Evolutionary conservation across 2,888 invertebrate species (phyloP).

Genomic region (Cephus nigrinus): DNA sequence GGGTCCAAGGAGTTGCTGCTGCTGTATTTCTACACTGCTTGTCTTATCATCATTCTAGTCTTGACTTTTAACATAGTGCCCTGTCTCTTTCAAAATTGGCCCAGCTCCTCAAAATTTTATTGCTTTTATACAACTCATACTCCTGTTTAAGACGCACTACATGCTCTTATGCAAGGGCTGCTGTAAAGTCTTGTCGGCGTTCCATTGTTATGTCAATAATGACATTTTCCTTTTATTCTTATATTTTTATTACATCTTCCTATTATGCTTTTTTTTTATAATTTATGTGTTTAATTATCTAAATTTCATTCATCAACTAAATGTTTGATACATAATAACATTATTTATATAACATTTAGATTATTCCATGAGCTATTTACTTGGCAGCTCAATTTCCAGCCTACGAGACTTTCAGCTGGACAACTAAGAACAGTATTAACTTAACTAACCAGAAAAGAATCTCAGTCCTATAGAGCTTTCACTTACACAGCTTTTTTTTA

Average conservation of each 20-base stretch:
- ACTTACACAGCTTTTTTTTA: not conserved
- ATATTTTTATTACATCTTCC: not conserved
- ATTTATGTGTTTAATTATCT: not conserved
- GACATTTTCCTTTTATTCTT: no score
- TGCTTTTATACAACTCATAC: conserved; percentile 13
- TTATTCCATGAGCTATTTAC: not conserved
- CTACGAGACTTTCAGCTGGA: not conserved
- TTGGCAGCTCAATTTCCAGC: not conserved
- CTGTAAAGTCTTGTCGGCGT: not conserved
- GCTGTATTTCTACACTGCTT: conserved; percentile 56
- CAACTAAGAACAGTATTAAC: not conserved
- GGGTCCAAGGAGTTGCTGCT: conserved; percentile 45
- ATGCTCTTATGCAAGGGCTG: not conserved
- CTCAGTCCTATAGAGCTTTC: not conserved
- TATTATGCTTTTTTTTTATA: not conserved
- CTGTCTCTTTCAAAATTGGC: conserved; percentile 24
- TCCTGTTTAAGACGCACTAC: not conserved
- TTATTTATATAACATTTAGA: not conserved
- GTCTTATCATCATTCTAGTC: conserved; percentile 45
- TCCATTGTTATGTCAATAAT: not conserved
- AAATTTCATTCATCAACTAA: not conserved
- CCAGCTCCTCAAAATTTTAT: conserved; percentile 21
- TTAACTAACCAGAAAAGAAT: not conserved
- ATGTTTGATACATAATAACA: not conserved
- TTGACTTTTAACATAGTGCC: conserved; percentile 43